Percentiles rank a stretch among this genome's conserved stretches.
Conservation (phyloP, 2,797 vertebrate species). For the Tauraco hartlaubi region DNA sequence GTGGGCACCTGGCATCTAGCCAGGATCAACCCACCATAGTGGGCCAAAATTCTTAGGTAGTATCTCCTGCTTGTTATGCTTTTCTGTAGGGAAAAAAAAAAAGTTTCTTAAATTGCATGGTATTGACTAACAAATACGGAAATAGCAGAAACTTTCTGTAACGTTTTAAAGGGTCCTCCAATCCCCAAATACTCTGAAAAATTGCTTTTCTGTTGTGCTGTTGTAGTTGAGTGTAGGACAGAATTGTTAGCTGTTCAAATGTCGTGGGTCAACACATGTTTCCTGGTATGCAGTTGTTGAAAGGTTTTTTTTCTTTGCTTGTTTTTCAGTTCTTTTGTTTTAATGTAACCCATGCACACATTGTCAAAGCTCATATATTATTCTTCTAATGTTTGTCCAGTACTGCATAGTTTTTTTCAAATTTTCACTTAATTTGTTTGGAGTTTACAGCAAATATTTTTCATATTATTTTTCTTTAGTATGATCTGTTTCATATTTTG, state of each 20-base stretch:
- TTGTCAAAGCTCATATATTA: constrained; percentile 38
- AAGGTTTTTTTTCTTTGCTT: not conserved
- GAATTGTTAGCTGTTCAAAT: constrained; percentile 21
- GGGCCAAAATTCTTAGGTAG: not conserved
- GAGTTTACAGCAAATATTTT: constrained; percentile 46
- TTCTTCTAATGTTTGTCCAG: constrained; percentile 55
- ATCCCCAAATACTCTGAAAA: not conserved
- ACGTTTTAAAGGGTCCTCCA: not conserved
- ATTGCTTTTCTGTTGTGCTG: not conserved
- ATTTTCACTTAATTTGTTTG: constrained; percentile 64
- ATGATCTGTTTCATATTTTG: constrained; percentile 65
- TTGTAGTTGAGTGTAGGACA: not conserved
- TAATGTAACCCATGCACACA: constrained; percentile 33
- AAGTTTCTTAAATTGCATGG: not conserved
- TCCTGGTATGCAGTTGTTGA: constrained; percentile 54
- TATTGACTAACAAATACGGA: not conserved
- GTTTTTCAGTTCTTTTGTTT: not conserved
- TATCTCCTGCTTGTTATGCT: not conserved
- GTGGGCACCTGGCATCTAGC: too few relatives aligned
- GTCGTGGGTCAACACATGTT: constrained; percentile 53
- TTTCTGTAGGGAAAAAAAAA: not conserved
- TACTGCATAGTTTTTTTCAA: constrained; percentile 45
- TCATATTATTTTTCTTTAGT: constrained; percentile 5
- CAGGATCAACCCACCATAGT: too few relatives aligned
- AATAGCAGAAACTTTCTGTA: not conserved